Evolutionary conservation across 2,797 vertebrate genomes (phyloP), one percentile per base, ranked within the genome.

Genomic region (Cynodonichthys magdalenae): DNA sequence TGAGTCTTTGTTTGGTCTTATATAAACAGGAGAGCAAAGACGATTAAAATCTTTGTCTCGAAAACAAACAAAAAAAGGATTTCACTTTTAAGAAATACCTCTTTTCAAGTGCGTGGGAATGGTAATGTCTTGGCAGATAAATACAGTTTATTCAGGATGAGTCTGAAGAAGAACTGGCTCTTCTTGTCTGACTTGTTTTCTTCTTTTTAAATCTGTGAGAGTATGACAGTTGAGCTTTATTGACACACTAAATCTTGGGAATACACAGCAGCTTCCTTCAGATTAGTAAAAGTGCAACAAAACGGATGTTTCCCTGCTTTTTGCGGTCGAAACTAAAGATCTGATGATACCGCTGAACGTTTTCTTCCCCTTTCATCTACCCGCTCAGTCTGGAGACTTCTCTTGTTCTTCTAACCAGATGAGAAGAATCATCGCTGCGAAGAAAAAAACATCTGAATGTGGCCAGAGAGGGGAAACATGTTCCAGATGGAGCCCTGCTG

Each of bases 101-200:
- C 1, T 18, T 36, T 61, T 28, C 14, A 27, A 28, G 2, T 46
- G 69, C 3, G 59, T 74, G 80, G 65, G 81, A 82, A 83, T 74
- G 63, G 42, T 62, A 75, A 80, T 76, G 58, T 58, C 55, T 60
- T 78, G 75, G 78, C 82, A 69, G 75, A 69, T 42, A 48, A 57
- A 56, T 29, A 15, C 28, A 49, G 69, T 76, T 81, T 77, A 77
- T 67, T 79, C 66, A 69, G 47, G 66, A 72, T 72, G 80, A 66
- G 56, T 64, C 61, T 59, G 62, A 54, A 63, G 65, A 56, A 63
- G 69, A 90, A 89, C 83, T 67, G 66, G 83, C 60, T 50, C 64
- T 85, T 89, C 84, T 58, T 65, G 80, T 84, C 70, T n/a, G 68
- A 88, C 83, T 79, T 24, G 81, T 85, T 87, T 79, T 73, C 66